phyloP scores from a whole-genome alignment of 2,113 vertebrate genomes.

The Zapus hudsonius region DNA sequence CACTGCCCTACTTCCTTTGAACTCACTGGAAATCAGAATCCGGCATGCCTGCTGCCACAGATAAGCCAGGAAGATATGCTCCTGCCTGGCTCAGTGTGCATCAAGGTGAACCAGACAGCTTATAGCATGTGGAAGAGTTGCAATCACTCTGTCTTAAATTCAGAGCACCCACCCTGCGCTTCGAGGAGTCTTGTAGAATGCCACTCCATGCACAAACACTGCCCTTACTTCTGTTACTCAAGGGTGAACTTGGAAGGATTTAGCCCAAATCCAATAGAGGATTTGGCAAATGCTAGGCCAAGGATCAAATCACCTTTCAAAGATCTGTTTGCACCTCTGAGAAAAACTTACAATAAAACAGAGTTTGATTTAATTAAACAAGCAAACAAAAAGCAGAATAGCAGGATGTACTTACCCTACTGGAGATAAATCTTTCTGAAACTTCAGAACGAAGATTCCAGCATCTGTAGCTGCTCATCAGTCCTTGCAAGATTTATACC shows the following conservation, averaged over 20 bases:
- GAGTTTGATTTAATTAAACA: conserved; percentile 33
- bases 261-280: not conserved
- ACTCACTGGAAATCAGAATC: not conserved
- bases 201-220: not conserved
- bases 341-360: not conserved
- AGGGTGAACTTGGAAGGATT: not conserved
- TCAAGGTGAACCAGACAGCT: not conserved
- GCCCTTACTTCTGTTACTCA: not conserved
- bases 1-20: not conserved
- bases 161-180: not conserved
- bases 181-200: not conserved
- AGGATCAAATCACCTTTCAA: not conserved
- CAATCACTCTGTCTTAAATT: not conserved
- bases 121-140: not conserved
- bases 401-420: no score
- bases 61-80: not conserved
- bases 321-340: not conserved
- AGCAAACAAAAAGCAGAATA: not conserved
- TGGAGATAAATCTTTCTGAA: not conserved
- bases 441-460: not conserved
- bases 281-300: not conserved
- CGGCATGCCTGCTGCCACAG: rapidly evolving
- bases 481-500: not conserved
- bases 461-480: not conserved
- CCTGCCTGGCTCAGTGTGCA: not conserved